phyloP scores from a whole-genome alignment of 1,140 invertebrate species.

The Telenomus remus region DNA sequence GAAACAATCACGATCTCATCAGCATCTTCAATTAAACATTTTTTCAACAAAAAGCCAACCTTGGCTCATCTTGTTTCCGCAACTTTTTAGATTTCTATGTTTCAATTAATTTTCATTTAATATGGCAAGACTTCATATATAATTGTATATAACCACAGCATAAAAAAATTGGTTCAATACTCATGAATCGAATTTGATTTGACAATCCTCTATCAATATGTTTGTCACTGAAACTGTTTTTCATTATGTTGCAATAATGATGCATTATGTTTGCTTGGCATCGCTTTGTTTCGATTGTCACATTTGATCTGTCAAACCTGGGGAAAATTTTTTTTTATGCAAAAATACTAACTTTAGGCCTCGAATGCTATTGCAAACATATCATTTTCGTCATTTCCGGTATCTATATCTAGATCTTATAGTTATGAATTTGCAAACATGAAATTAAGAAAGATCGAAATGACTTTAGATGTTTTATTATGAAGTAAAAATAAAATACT shows the following conservation, averaged over 20 bases:
- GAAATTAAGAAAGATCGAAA: background rate
- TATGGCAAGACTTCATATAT: too few relatives aligned
- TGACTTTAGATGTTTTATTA: background rate
- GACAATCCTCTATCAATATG: conserved; percentile 37
- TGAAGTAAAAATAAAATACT: too few relatives aligned
- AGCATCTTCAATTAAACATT: background rate
- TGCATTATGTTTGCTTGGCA: conserved; percentile 35
- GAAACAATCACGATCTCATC: conserved; percentile 9
- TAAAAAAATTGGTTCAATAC: too few relatives aligned
- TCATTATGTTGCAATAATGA: conserved; percentile 28
- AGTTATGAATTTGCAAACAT: background rate
- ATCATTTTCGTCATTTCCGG: too few relatives aligned
- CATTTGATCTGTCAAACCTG: conserved; percentile 4
- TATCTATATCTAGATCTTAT: too few relatives aligned
- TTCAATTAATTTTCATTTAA: too few relatives aligned
- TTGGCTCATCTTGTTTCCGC: too few relatives aligned
- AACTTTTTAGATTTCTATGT: too few relatives aligned
- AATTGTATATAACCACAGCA: too few relatives aligned
- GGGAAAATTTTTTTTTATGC: background rate
- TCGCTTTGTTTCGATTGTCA: conserved; percentile 31
- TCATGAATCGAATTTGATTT: conserved; percentile 15
- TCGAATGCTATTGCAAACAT: too few relatives aligned
- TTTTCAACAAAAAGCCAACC: too few relatives aligned
- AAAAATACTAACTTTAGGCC: too few relatives aligned
- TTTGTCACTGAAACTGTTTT: conserved; percentile 28